phyloP scores from a whole-genome alignment of 2,113 vertebrate species.

The Columba livia region DNA sequence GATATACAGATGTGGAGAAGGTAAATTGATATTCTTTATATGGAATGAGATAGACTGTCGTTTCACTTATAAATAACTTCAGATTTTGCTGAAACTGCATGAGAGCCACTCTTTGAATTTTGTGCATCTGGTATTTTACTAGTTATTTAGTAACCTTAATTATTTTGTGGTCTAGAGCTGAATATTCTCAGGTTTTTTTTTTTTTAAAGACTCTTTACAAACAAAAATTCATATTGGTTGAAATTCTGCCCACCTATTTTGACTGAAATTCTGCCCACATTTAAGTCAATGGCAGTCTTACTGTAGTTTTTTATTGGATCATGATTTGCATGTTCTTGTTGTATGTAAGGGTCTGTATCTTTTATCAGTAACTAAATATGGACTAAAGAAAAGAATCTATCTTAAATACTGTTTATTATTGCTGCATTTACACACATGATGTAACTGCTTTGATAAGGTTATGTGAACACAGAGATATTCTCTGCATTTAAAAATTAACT shows the following conservation, averaged over 20 bases:
- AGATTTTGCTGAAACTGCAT: neutral
- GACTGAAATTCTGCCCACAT: neutral
- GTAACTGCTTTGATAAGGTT: neutral
- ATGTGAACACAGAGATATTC: neutral
- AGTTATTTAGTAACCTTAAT: neutral
- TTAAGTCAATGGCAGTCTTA: neutral
- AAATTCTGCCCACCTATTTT: neutral
- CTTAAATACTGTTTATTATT: neutral
- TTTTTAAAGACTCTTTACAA: neutral
- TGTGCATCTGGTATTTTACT: neutral
- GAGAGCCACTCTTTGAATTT: fast-evolving
- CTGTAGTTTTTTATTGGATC: neutral
- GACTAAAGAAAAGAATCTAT: neutral
- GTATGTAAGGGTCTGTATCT: neutral
- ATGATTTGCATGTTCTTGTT: neutral
- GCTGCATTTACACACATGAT: neutral
- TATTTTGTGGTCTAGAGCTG: neutral
- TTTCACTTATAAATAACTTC: neutral
- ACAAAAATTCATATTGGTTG: neutral
- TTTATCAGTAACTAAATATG: neutral
- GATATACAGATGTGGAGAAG: slow-evolving; percentile 99
- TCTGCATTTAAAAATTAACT: neutral
- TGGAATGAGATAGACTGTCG: neutral
- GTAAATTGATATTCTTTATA: slow-evolving; percentile 59
- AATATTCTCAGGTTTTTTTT: neutral